Percentiles rank a stretch among this genome's conserved stretches.
phyloP scores from a whole-genome alignment of 23 tunicate species.

The Botrylloides violaceus region DNA sequence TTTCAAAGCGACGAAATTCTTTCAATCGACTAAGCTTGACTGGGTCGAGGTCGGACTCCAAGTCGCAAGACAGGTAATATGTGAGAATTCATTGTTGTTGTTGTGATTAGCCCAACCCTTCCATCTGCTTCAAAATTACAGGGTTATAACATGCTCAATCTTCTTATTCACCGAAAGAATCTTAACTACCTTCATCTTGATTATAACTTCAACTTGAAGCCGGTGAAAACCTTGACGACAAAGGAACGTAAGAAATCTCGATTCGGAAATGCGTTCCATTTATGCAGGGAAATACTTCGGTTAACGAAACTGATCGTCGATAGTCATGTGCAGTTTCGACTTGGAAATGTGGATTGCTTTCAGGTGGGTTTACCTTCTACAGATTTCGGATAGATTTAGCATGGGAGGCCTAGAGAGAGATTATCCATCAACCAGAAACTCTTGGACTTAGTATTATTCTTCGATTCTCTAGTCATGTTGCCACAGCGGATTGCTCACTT shows the following conservation, averaged over 20 bases:
- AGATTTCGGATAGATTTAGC: too few species aligned
- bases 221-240: constrained; percentile 95
- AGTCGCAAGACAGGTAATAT: constrained; percentile 84
- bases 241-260: constrained; percentile 97
- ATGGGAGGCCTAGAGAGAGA: too few species aligned
- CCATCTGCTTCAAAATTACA: constrained; percentile 13
- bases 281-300: constrained; percentile 87
- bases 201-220: constrained; percentile 98
- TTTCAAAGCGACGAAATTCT: constrained; percentile 97
- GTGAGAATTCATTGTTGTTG: neutral
- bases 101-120: neutral
- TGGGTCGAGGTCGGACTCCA: constrained; percentile 99
- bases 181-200: constrained; percentile 97
- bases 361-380: constrained; percentile 63
- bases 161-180: constrained; percentile 96
- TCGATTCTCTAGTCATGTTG: too few species aligned
- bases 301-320: constrained; percentile 82
- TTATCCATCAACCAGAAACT: too few species aligned
- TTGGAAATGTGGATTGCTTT: constrained; percentile 94
- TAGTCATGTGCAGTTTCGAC: constrained; percentile 97
- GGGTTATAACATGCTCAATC: constrained; percentile 98
- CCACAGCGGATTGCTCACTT: too few species aligned
- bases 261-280: constrained; percentile 98
- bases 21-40: constrained; percentile 95
- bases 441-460: too few species aligned